phyloP scores from a whole-genome alignment of 2,888 invertebrate species.

The Portevinia maculata region DNA sequence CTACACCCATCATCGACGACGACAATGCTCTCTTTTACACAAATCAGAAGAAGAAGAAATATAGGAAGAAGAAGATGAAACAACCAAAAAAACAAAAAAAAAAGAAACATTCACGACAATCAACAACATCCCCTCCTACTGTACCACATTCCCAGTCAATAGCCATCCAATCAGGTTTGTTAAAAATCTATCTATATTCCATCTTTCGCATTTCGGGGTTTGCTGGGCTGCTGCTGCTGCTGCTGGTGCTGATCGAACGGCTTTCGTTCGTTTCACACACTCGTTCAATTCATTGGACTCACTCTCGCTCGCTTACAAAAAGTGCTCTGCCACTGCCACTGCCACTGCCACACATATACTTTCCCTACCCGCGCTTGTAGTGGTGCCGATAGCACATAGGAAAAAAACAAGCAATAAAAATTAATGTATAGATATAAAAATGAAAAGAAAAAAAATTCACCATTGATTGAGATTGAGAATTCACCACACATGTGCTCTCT shows the following conservation, averaged over 20 bases:
- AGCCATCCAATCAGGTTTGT: slow-evolving; percentile 83
- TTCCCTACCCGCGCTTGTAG: slow-evolving; percentile 58
- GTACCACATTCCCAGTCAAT: slow-evolving; percentile 79
- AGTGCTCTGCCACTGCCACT: slow-evolving; percentile 19
- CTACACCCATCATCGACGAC: slow-evolving; percentile 3
- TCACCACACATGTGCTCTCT: slow-evolving; percentile 41
- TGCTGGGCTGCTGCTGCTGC: slow-evolving; percentile 49
- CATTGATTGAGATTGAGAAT: slow-evolving; percentile 51
- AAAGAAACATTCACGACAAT: slow-evolving; percentile 61
- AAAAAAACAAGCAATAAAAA: slow-evolving; percentile 72
- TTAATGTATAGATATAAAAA: slow-evolving; percentile 56
- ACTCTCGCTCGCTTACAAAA: slow-evolving; percentile 66
- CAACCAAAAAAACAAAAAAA: slow-evolving; percentile 37
- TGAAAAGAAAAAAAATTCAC: slow-evolving; percentile 43
- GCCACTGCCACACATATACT: slow-evolving; percentile 40
- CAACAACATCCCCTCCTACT: slow-evolving; percentile 75
- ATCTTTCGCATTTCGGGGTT: slow-evolving; percentile 73
- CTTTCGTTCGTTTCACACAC: slow-evolving; percentile 73
- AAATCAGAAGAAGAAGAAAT: slow-evolving; percentile 65
- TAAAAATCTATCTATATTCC: slow-evolving; percentile 82
- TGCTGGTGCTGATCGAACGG: slow-evolving; percentile 68
- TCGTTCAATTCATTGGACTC: slow-evolving; percentile 74
- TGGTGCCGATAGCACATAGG: slow-evolving; percentile 64
- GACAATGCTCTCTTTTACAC: slow-evolving; percentile 70
- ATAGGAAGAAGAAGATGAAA: slow-evolving; percentile 43